Percentiles rank a stretch among this genome's conserved stretches.
Conservation (phyloP, 1,140 invertebrate genomes). For the Laodelphax striatellus region DNA sequence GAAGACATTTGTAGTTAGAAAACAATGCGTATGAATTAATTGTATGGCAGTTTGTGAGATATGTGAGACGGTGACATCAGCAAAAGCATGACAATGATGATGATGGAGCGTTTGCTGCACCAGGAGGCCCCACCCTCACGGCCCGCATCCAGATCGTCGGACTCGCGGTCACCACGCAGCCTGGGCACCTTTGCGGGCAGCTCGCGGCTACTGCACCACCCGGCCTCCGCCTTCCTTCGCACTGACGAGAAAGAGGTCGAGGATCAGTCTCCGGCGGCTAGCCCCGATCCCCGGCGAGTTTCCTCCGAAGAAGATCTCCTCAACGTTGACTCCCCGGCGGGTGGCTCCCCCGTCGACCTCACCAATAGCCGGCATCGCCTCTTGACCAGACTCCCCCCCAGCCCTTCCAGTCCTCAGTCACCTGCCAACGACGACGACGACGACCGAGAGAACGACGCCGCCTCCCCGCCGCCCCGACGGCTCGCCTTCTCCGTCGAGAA, state of each 20-base stretch:
- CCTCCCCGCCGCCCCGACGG: constrained; percentile 19
- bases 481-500: constrained; percentile 84
- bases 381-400: constrained; percentile 2
- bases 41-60: too few relatives aligned
- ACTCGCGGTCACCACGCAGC: background rate
- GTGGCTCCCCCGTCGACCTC: constrained; percentile 21
- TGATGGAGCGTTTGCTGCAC: constrained; percentile 21
- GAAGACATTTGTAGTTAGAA: too few relatives aligned
- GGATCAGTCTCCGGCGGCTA: background rate
- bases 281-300: constrained; percentile 1
- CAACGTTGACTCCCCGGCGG: constrained; percentile 7
- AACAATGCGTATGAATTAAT: too few relatives aligned
- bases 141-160: background rate
- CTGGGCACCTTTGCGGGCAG: background rate
- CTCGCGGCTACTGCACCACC: constrained; percentile 4
- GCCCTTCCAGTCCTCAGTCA: constrained; percentile 3
- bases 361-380: constrained; percentile 12
- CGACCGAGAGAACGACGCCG: constrained; percentile 7
- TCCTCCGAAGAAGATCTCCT: constrained; percentile 15
- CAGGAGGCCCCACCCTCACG: constrained; percentile 1
- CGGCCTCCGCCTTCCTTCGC: constrained; percentile 11
- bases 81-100: constrained; percentile 21
- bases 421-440: constrained; percentile 1
- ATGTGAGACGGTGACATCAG: too few relatives aligned
- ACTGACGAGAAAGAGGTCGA: constrained; percentile 4